Conservation (phyloP, 1,140 invertebrate species). For the Bombus confusus region DNA sequence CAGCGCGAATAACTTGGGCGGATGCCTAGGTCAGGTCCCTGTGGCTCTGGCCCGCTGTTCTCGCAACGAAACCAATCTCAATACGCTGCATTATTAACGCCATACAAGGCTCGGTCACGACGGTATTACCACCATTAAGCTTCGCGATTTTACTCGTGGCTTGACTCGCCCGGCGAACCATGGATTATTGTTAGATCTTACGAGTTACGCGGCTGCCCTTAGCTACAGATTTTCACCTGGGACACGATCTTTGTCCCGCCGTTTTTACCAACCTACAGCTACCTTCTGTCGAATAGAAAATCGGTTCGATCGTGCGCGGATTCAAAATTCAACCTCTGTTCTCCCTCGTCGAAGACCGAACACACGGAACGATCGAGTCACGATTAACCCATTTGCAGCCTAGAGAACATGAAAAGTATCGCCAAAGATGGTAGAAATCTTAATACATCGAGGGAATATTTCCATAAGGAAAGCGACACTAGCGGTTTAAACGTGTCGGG, state of each 20-base stretch:
- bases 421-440: too few species aligned
- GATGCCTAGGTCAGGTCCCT: slow-evolving; percentile 72
- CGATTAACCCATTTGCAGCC: not conserved
- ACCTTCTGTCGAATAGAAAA: not conserved
- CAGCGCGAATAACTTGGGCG: slow-evolving; percentile 67
- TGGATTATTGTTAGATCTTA: slow-evolving; percentile 59
- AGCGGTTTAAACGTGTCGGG: not conserved
- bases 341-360: not conserved
- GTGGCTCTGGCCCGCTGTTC: slow-evolving; percentile 63
- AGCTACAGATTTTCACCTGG: slow-evolving; percentile 45
- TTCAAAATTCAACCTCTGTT: too few species aligned
- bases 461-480: not conserved
- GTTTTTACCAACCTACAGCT: not conserved
- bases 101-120: slow-evolving; percentile 70
- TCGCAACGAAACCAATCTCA: slow-evolving; percentile 76
- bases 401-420: not conserved
- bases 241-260: not conserved
- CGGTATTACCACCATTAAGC: slow-evolving; percentile 67
- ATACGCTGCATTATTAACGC: slow-evolving; percentile 77
- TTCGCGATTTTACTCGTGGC: slow-evolving; percentile 62
- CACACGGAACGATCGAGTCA: not conserved
- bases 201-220: not conserved
- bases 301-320: not conserved
- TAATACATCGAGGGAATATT: too few species aligned
- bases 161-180: not conserved